phyloP scores from a whole-genome alignment of 1,140 invertebrate genomes.

The Caerostris darwini region DNA sequence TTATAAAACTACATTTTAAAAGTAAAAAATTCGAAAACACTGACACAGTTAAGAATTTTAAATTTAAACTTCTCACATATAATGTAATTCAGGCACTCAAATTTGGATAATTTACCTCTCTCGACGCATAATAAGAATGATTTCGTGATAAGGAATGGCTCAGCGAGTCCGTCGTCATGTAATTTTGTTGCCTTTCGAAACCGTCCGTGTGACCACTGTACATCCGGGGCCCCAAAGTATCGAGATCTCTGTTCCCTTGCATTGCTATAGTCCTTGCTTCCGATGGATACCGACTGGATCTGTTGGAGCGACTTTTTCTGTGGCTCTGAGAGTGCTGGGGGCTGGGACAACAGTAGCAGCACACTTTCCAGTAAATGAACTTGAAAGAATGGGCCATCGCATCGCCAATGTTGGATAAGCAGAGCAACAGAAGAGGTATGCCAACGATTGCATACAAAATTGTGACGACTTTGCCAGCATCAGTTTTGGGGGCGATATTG shows the following conservation, averaged over 20 bases:
- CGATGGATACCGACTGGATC: constrained; percentile 66
- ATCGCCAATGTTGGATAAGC: constrained; percentile 82
- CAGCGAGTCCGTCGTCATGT: background rate
- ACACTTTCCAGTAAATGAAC: constrained; percentile 90
- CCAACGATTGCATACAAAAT: constrained; percentile 98
- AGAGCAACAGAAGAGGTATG: constrained; percentile 95
- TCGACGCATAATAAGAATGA: constrained; percentile 16
- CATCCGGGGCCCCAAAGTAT: background rate
- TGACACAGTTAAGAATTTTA: no score
- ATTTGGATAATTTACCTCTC: constrained; percentile 31
- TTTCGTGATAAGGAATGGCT: constrained; percentile 54
- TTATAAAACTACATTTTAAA: no score
- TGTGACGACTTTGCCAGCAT: constrained; percentile 95
- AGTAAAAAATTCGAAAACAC: no score
- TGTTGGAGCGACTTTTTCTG: constrained; percentile 48
- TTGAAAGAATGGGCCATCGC: constrained; percentile 87
- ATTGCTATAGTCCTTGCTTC: constrained; percentile 31
- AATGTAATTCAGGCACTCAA: no score
- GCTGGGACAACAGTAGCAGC: constrained; percentile 86
- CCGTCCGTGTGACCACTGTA: constrained; percentile 15
- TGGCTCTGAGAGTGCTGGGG: background rate
- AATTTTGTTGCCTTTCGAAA: constrained; percentile 65
- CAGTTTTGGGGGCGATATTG: constrained; percentile 94
- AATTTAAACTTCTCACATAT: no score
- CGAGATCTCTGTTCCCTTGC: background rate